phyloP scores from a whole-genome alignment of 1,140 invertebrate species.

The Penaeus japonicus region DNA sequence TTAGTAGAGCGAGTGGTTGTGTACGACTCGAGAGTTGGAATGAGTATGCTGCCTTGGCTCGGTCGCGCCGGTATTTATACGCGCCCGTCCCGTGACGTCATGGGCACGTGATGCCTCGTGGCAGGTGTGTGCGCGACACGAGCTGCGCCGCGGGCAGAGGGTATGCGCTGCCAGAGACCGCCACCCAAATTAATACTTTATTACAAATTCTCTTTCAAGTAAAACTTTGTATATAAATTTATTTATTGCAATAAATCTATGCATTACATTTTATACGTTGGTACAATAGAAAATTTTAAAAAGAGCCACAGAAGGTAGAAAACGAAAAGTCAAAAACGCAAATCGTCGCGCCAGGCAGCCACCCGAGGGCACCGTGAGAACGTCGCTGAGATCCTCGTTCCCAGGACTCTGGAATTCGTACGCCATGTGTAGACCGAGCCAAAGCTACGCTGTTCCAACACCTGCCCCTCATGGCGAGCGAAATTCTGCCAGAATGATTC shows the following conservation, averaged over 20 bases:
- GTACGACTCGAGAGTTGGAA: conserved; percentile 32
- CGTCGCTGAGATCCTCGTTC: conserved; percentile 37
- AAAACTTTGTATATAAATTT: background rate
- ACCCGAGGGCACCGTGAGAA: conserved; percentile 49
- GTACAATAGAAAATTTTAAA: no score
- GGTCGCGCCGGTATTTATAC: conserved; percentile 31
- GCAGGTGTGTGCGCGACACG: conserved; percentile 59
- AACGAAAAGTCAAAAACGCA: background rate
- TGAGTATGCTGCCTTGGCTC: conserved; percentile 47
- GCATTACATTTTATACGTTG: no score
- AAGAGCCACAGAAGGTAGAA: background rate
- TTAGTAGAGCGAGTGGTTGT: background rate
- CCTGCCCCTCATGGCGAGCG: conserved; percentile 52
- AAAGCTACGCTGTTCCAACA: conserved; percentile 26
- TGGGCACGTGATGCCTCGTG: conserved; percentile 59
- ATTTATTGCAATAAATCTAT: no score
- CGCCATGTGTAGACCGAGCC: conserved; percentile 52
- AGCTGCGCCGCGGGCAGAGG: conserved; percentile 52
- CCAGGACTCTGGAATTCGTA: conserved; percentile 52
- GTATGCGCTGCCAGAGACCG: background rate
- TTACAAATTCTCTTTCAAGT: background rate
- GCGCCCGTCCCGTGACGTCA: conserved; percentile 49
- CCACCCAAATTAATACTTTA: background rate
- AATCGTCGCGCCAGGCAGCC: background rate
- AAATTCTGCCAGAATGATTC: conserved; percentile 29